phyloP scores from a whole-genome alignment of 2,113 vertebrate species.

The Dascyllus trimaculatus region DNA sequence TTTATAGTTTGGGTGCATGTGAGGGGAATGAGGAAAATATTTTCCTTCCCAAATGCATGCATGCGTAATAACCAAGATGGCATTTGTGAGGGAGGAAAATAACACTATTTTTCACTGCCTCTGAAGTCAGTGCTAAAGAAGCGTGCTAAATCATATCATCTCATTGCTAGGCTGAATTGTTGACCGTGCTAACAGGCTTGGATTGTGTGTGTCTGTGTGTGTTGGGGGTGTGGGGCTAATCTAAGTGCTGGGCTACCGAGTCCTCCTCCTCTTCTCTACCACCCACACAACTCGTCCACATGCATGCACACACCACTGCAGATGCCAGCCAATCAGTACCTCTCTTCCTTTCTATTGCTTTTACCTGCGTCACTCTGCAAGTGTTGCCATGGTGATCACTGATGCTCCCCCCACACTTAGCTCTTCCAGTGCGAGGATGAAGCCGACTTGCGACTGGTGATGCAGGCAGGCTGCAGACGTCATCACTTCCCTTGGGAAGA shows the following conservation, averaged over 20 bases:
- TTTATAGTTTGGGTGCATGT: constrained; percentile 18
- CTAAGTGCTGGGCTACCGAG: constrained; percentile 44
- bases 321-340: constrained; percentile 66
- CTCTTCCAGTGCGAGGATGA: constrained; percentile 56
- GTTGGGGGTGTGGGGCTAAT: constrained; percentile 37
- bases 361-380: constrained; percentile 79
- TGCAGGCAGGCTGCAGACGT: constrained; percentile 78
- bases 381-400: constrained; percentile 79
- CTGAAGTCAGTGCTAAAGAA: constrained; percentile 54
- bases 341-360: constrained; percentile 53
- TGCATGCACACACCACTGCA: constrained; percentile 43
- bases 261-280: constrained; percentile 56
- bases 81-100: constrained; percentile 45
- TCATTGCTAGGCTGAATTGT: constrained; percentile 50
- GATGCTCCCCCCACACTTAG: constrained; percentile 69
- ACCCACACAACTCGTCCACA: constrained; percentile 56
- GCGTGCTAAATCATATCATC: constrained; percentile 58
- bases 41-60: constrained; percentile 36
- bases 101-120: constrained; percentile 37
- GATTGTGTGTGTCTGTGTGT: constrained; percentile 26
- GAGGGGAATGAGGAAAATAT: not conserved
- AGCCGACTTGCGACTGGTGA: constrained; percentile 70
- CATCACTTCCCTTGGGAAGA: constrained; percentile 75
- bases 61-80: constrained; percentile 44
- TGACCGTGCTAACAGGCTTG: constrained; percentile 61